These are phyloP conservation scores for Pantelozetes paolii DNA, from an alignment of 2,888 invertebrate species.

Conservation along the genomic window DNA sequence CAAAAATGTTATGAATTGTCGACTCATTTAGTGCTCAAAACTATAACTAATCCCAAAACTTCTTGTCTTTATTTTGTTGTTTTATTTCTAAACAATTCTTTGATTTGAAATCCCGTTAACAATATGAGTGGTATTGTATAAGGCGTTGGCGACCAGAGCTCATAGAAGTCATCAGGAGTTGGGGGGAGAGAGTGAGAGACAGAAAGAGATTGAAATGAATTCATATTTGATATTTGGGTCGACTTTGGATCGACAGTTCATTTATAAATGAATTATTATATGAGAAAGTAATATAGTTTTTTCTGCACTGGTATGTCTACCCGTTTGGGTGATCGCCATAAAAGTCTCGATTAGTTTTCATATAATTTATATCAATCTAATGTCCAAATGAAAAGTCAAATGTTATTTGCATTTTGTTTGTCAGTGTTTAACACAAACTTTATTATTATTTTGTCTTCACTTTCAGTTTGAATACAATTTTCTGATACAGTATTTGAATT, in stretches of 20 bases:
- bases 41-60: background rate
- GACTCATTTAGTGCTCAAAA: background rate
- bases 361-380: background rate
- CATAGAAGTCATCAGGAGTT: background rate
- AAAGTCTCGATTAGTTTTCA: conserved; percentile 8
- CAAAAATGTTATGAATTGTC: background rate
- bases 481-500: too few relatives aligned
- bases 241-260: conserved; percentile 16
- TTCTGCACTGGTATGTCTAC: background rate
- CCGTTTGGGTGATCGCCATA: conserved; percentile 4
- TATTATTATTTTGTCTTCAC: too few relatives aligned
- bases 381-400: background rate
- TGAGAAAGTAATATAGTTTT: background rate
- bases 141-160: conserved; percentile 15
- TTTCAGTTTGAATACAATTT: too few relatives aligned
- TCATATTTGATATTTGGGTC: conserved; percentile 33
- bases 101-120: background rate
- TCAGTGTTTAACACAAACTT: too few relatives aligned
- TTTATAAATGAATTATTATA: conserved; percentile 23
- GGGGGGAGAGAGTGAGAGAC: background rate
- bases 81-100: background rate
- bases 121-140: background rate
- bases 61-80: background rate
- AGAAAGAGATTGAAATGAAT: conserved; percentile 23
- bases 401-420: too few relatives aligned